A percentile compares a stretch with the other conserved stretches of the same genome.
Conservation (phyloP, 2,113 vertebrate species). For the Rostratula benghalensis region DNA sequence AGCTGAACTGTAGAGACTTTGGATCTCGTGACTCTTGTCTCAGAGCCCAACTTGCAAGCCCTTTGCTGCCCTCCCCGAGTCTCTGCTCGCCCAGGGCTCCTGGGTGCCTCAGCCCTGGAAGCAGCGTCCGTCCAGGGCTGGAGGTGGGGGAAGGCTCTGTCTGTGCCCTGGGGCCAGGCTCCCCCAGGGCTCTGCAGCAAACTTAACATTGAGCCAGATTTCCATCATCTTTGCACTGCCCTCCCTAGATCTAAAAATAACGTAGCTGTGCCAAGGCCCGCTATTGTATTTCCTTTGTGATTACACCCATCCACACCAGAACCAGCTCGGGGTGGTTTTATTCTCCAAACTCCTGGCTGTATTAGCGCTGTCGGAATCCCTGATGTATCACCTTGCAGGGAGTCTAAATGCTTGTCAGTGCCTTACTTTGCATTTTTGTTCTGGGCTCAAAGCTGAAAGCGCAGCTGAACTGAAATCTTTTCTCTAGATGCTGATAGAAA, state of each 20-base stretch:
- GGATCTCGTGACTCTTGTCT: fast-evolving
- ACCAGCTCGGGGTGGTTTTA: not conserved
- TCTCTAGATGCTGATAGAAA: slow-evolving; percentile 42
- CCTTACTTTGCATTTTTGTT: slow-evolving; percentile 55
- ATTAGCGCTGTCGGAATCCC: slow-evolving; percentile 18
- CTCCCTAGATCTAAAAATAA: not conserved
- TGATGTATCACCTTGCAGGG: slow-evolving; percentile 49
- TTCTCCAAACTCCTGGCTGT: not conserved
- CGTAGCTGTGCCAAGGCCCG: not conserved
- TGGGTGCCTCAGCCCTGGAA: not conserved
- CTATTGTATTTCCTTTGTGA: not conserved
- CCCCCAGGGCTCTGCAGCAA: not conserved
- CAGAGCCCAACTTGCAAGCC: fast-evolving
- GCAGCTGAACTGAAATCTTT: slow-evolving; percentile 13
- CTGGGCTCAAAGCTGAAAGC: slow-evolving; percentile 36
- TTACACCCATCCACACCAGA: not conserved
- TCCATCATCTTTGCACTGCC: not conserved
- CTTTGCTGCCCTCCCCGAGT: fast-evolving
- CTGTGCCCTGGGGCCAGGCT: not conserved
- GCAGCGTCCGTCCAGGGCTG: fast-evolving
- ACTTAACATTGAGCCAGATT: not conserved
- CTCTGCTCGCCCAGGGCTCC: not conserved
- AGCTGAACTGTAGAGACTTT: not conserved
- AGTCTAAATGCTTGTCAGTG: slow-evolving; percentile 32
- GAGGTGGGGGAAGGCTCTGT: not conserved